Evolutionary conservation across 1,140 invertebrate genomes (phyloP), one percentile per base, ranked within the genome.

Genomic region (Meloidogyne floridensis): DNA sequence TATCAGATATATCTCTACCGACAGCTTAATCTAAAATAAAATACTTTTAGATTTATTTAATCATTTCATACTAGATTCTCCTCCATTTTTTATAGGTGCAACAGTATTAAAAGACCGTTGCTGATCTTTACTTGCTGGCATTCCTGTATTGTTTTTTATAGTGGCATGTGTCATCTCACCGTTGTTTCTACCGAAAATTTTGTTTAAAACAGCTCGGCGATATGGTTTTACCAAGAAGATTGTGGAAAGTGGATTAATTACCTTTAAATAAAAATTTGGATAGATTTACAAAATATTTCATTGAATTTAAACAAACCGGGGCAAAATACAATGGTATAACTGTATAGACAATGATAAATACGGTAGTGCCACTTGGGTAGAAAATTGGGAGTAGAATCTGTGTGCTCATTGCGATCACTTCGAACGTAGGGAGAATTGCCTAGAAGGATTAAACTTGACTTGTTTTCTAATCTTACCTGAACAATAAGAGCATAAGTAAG

Each of bases 281-380:
- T 32, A 32, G 32, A 32, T 32, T 32, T 32, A 32, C 32, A 32
- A 32, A 32, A 32, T 32, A 32, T 32, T 32, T 32, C 32, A 32
- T 32, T 47, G 13, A 18, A 10, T 8, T 11, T 42, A 43, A 13
- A n/a, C 13, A n/a, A 13, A 78, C 77, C 20, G 77, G 77, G 7
- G 77, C 77, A 13, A 79, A 79, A 47, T 79, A 79, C 8, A 79
- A 65, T 13, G 77, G 77, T 18, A 79, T 72, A 53, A 72, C 77
- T 9, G 72, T 79, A 20, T 72, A 79, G 4, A 79, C 42, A 18
- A 79, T 79, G 65, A 79, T 71, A 51, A 72, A 79, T 5, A 79
- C 77, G 2, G 77, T 79, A 10, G 77, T 71, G 65, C 72, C 77
- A 51, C 65, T 71, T 69, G 77, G 77, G 20, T 71, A 79, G 3